Percentiles rank a stretch among this genome's conserved stretches.
phyloP scores from a whole-genome alignment of 2,113 vertebrate species.

The Plecturocebus donacophilus region DNA sequence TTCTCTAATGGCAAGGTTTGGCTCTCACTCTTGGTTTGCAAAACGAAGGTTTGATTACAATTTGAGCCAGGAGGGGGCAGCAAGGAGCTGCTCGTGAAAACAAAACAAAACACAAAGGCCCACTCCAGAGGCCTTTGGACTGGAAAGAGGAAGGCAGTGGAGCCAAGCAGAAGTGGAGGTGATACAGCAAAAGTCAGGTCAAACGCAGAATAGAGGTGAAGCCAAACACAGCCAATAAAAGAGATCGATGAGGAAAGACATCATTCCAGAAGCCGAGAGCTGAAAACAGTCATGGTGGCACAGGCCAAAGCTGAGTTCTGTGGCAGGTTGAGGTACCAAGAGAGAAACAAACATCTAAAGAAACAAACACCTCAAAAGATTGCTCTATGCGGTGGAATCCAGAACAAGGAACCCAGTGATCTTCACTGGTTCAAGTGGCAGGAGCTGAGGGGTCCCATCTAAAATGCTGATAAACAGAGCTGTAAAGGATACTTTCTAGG shows the following conservation, averaged over 20 bases:
- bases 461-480: background rate
- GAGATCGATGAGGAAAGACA: background rate
- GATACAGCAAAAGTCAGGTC: background rate
- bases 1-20: background rate
- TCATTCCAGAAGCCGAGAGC: background rate
- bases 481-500: background rate
- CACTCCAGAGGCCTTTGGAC: background rate
- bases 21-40: background rate
- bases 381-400: background rate
- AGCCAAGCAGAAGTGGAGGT: background rate
- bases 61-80: conserved; percentile 72
- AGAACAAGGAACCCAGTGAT: background rate
- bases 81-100: conserved; percentile 65
- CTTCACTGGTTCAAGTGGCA: background rate
- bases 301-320: background rate
- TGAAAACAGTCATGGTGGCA: background rate
- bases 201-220: background rate
- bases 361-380: background rate
- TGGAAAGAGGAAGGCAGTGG: background rate
- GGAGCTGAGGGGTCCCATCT: background rate
- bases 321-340: background rate
- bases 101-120: background rate
- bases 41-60: background rate
- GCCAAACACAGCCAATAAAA: background rate
- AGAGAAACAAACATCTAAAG: background rate